Conservation (phyloP, 2,888 invertebrate species). For the Lasioglossum calceatum region DNA sequence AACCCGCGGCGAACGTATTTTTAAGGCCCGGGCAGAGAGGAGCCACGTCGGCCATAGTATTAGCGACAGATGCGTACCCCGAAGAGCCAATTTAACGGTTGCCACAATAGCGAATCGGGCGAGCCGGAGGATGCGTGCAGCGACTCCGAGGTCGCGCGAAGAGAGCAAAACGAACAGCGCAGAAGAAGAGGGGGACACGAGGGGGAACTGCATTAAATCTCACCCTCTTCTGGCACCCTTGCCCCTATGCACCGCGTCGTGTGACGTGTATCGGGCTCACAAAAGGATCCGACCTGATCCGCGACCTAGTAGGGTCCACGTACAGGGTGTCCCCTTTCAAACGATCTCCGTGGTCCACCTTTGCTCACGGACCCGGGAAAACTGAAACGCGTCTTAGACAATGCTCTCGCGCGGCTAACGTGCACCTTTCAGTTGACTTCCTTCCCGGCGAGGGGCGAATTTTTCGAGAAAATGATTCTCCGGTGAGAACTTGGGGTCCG, state of each 20-base stretch:
- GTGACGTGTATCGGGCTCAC: conserved; percentile 67
- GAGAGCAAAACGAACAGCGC: conserved; percentile 56
- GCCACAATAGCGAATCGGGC: conserved; percentile 73
- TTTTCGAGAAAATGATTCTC: background rate
- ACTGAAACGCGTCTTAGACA: conserved; percentile 30
- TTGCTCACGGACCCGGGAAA: conserved; percentile 17
- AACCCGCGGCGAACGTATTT: conserved; percentile 41
- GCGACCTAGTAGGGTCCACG: conserved; percentile 44
- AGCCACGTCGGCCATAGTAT: conserved; percentile 49
- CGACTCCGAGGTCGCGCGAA: conserved; percentile 57
- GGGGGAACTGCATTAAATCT: conserved; percentile 67
- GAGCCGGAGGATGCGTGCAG: conserved; percentile 47
- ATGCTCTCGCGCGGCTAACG: background rate
- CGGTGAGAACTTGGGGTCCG: background rate
- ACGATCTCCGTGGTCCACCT: conserved; percentile 14
- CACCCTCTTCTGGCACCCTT: conserved; percentile 71
- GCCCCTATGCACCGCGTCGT: conserved; percentile 49
- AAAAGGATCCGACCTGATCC: conserved; percentile 71
- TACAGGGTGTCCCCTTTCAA: conserved; percentile 31
- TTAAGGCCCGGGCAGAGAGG: conserved; percentile 38
- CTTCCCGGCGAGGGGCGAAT: background rate
- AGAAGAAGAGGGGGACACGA: conserved; percentile 3
- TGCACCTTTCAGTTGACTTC: conserved; percentile 12
- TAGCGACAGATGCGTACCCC: conserved; percentile 74
- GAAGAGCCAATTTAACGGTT: conserved; percentile 76